Percentiles rank a stretch among this genome's conserved stretches.
Evolutionary conservation across 1,140 invertebrate genomes (phyloP).

Genomic region (Calliopsis andreniformis): DNA sequence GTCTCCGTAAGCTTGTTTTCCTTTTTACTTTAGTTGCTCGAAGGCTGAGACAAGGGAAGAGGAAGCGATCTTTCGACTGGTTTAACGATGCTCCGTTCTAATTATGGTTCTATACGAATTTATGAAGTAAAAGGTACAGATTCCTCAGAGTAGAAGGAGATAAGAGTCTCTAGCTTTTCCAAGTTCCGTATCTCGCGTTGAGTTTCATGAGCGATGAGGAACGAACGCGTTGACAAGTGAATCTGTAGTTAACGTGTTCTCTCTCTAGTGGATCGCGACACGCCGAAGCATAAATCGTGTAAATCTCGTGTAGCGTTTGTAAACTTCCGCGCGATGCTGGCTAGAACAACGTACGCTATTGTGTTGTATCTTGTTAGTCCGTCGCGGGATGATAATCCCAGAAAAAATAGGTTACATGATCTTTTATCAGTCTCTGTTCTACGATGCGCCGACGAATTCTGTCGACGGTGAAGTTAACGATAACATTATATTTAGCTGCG

Average conservation of each 20-base stretch:
- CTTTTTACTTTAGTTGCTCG: too few species aligned
- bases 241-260: too few species aligned
- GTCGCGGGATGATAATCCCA: constrained; percentile 48
- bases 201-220: too few species aligned
- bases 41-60: neutral
- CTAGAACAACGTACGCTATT: constrained; percentile 50
- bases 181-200: too few species aligned
- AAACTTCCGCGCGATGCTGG: constrained; percentile 32
- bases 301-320: constrained; percentile 22
- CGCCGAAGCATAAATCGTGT: constrained; percentile 8
- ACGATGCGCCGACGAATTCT: constrained; percentile 2
- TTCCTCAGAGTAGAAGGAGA: too few species aligned
- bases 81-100: too few species aligned
- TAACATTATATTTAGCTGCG: constrained; percentile 14
- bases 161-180: too few species aligned
- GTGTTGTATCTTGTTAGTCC: constrained; percentile 13
- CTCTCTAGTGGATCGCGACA: too few species aligned
- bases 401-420: constrained; percentile 53
- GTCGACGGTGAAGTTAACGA: neutral
- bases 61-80: too few species aligned
- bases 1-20: constrained; percentile 27
- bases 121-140: too few species aligned
- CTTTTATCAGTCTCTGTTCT: constrained; percentile 42
- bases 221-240: constrained; percentile 9
- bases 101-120: too few species aligned